These are phyloP conservation scores for Dryadula phaetusa DNA, from an alignment of 2,888 invertebrate genomes.

Conservation along the genomic window DNA sequence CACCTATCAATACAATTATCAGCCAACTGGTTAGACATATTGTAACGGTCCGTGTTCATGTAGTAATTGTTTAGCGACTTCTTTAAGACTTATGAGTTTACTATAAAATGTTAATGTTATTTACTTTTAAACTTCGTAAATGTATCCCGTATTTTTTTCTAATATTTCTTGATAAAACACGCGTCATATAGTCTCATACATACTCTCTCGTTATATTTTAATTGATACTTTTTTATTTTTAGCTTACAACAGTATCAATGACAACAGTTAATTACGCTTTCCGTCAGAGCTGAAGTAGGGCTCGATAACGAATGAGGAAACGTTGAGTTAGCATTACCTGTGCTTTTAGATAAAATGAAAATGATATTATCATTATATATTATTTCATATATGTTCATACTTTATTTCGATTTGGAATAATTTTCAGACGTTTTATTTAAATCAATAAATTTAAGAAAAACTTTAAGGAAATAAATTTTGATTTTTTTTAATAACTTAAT, in stretches of 20 bases:
- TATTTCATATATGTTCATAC: not conserved
- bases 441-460: no score
- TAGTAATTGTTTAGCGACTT: not conserved
- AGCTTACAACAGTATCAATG: conserved; percentile 11
- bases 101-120: not conserved
- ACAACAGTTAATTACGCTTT: conserved; percentile 19
- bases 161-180: no score
- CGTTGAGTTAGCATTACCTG: conserved; percentile 27
- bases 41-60: not conserved
- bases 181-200: no score
- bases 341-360: not conserved
- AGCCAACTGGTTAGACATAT: conserved; percentile 67
- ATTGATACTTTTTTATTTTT: conserved; percentile 15
- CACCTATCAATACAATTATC: conserved; percentile 87
- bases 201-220: not conserved
- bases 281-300: conserved; percentile 18
- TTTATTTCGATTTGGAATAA: not conserved
- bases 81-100: not conserved
- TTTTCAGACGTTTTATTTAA: no score
- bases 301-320: conserved; percentile 23
- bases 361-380: not conserved
- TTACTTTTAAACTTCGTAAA: no score
- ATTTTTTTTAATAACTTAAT: no score
- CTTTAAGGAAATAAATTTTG: no score
- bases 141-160: no score